These are phyloP conservation scores for Rhinolophus ferrumequinum DNA, from an alignment of 2,113 vertebrate species.

Conservation along the genomic window DNA sequence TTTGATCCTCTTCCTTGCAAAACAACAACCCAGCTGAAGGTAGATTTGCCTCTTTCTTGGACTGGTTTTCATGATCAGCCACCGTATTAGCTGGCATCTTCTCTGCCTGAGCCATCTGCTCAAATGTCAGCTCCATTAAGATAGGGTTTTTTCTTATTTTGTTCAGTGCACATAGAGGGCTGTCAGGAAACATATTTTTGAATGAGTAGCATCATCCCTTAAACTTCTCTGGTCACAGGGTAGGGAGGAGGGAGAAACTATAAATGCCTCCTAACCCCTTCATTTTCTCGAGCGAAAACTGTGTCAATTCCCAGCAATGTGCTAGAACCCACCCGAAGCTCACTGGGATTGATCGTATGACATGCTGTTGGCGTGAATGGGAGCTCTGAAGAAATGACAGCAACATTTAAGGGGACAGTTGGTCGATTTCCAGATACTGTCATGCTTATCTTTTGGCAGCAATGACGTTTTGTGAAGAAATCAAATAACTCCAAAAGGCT, in stretches of 20 bases:
- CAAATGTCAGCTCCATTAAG: constrained; percentile 34
- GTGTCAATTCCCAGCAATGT: not conserved
- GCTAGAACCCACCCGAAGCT: not conserved
- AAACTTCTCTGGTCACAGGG: not conserved
- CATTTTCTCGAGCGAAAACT: not conserved
- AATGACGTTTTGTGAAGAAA: constrained; percentile 34
- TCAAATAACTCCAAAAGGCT: not conserved
- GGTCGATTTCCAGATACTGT: not conserved
- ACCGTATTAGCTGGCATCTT: not conserved
- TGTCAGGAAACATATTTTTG: not conserved
- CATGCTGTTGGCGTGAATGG: not conserved
- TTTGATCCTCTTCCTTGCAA: not conserved
- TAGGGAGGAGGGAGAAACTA: not conserved
- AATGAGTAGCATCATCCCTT: not conserved
- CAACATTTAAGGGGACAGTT: not conserved
- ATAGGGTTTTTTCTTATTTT: not conserved
- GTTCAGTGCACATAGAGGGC: not conserved
- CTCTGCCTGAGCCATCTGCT: constrained; percentile 50
- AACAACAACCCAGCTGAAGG: not conserved
- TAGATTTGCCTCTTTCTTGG: not conserved
- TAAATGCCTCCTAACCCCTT: not conserved
- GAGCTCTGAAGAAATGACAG: not conserved
- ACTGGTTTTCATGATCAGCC: not conserved
- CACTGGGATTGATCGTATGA: not conserved
- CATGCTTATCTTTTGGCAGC: not conserved